phyloP scores from a whole-genome alignment of 2,113 vertebrate species.

The Cryptoleucopteryx plumbea region DNA sequence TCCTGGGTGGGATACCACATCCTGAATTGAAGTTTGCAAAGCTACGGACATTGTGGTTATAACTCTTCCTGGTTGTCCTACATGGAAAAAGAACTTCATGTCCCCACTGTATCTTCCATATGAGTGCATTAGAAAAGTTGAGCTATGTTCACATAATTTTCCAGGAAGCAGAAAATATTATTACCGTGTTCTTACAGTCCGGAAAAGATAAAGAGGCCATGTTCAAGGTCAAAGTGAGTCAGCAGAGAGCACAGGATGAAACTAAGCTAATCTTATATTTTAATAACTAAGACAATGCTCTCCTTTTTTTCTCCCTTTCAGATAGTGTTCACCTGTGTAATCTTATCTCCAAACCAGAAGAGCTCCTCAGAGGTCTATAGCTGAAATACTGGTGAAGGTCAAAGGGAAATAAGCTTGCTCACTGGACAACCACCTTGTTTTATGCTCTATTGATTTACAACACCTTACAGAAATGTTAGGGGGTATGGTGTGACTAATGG shows the following conservation, averaged over 20 bases:
- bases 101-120: background rate
- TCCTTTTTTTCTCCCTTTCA: background rate
- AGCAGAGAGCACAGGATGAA: background rate
- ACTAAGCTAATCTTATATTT: background rate
- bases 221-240: background rate
- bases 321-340: background rate
- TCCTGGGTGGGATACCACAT: background rate
- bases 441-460: background rate
- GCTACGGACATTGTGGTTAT: rapidly evolving
- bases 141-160: background rate
- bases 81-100: background rate
- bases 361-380: background rate
- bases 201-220: background rate
- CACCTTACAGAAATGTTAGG: background rate
- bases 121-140: background rate
- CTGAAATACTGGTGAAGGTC: background rate
- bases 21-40: background rate
- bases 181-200: background rate
- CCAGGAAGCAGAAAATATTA: background rate
- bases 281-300: background rate
- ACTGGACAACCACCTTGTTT: background rate
- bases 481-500: background rate
- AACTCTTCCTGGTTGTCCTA: background rate
- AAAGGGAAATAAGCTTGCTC: background rate
- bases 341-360: background rate